Base-by-base conservation (phyloP, 2,888 invertebrate species). In the Drosophila aldrichi region DNA sequence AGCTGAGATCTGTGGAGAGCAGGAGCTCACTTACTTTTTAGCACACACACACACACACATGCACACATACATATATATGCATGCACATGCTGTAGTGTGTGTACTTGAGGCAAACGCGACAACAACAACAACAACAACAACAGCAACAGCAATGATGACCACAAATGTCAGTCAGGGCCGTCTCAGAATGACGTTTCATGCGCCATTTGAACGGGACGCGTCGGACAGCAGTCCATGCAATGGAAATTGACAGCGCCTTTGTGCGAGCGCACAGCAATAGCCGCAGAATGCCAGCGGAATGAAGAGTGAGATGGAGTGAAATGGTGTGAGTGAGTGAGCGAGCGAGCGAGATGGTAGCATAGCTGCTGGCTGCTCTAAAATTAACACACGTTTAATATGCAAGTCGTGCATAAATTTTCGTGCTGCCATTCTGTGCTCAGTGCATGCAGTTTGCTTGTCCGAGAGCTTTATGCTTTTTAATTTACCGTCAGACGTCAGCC, bases 351-450 rank as follows among this genome's bases (percentile, higher is more conserved):
- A 63, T 20, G 58, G 61, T 60, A 63, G 46, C 49, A 66, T 70
- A 56, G 64, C 57, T 59, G 70, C 56, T 54, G 69, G 72, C 88
- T 88, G 74, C 85, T 89, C 85, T 89, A 86, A 86, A 89, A 86
- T 86, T 86, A 88, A 86, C 88, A 86, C 85, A 84, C 89, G 89
- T 88, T 86, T 86, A 86, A 88, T 88, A 86, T 86, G 89, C 89
- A 89, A 82, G 88, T 88, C 88, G 88, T 86, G 85, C 88, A 86
- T 86, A 88, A 81, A 85, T 88, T 89, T 79, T 72, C 64, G 67
- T 70, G 65, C 70, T 63, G 62, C 36, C 65, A 54, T 79, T 79
- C 63, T 52, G 65, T 36, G 32, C 68, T 56, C 77, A 65, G 60
- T 59, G 69, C 43, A 61, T 70, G 80, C 67, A 65, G 76, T 49